Base-by-base conservation (phyloP, 2,797 vertebrate species). In the Acipenser transmontanus region DNA sequence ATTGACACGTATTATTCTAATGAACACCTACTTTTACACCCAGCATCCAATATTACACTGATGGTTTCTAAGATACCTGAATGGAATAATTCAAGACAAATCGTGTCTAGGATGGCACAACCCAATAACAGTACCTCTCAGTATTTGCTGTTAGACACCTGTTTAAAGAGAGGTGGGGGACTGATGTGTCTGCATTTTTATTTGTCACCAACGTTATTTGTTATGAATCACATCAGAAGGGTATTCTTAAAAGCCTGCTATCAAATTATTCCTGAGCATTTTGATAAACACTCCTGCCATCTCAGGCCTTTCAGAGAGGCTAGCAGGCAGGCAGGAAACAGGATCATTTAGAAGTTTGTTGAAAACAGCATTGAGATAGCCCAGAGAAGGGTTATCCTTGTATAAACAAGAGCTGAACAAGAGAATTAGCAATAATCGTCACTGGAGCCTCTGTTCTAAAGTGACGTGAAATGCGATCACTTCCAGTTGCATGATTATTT, bases 391-490 rank as follows among this genome's bases (percentile, higher is more conserved):
- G 12, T 57, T 57, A 57, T 57, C 9, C 54, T 57, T 6, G 9
- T 57, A 57, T 57, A 57, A 57, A 57, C 54, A 57, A 57, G 54
- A n/a, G 54, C 54, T n/a, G 11, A 57, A 78, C 73, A 74, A 62
- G 61, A 67, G 82, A 78, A 84, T 86, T 81, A 81, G 74, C 60
- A 57, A 68, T 72, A 76, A 84, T 85, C 78, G 77, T 74, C 67
- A 54, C 77, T 81, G 83, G 81, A 82, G 84, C 80, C 84, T 79
- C 74, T 71, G 74, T 71, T 75, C 79, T 72, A 77, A 76, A 75
- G 72, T 74, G 72, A 72, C 50, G 59, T 72, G 70, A 70, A 77
- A 73, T 63, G 73, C 74, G 77, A 79, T 69, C 76, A 71, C 49
- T 0, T 66, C 77, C 74, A 71, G 77, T 73, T 66, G 73, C 76